Evolutionary conservation across 2,888 invertebrate genomes (phyloP).

Genomic region (Rotaria macrura): DNA sequence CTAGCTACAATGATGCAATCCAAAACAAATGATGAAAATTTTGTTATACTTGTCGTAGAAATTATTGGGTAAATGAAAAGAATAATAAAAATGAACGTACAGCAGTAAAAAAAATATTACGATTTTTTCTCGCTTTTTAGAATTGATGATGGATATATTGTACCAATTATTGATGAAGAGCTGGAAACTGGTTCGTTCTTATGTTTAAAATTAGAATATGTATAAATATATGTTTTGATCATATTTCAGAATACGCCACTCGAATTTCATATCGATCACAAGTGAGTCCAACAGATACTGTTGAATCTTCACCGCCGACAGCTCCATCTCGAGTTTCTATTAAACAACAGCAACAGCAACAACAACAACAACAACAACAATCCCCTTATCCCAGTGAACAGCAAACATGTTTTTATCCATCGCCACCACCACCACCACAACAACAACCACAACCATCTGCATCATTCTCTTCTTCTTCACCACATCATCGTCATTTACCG

Average conservation of each 20-base stretch:
- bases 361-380: not conserved
- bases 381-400: not conserved
- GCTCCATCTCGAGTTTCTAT: not conserved
- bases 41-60: conserved; percentile 14
- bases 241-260: not conserved
- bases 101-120: not conserved
- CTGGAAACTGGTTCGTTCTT: not conserved
- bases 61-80: not conserved
- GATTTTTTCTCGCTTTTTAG: not conserved
- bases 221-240: no score
- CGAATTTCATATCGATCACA: not conserved
- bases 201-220: not conserved
- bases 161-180: not conserved
- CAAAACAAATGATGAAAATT: conserved; percentile 11
- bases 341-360: not conserved
- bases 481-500: not conserved
- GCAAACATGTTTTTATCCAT: not conserved
- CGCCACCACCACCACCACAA: not conserved
- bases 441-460: not conserved
- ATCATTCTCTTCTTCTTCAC: not conserved
- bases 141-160: not conserved
- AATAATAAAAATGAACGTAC: not conserved
- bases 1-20: not conserved
- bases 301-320: not conserved
- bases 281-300: not conserved